Conservation (phyloP, 2,888 invertebrate species). For the Netelia fuscicornis region DNA sequence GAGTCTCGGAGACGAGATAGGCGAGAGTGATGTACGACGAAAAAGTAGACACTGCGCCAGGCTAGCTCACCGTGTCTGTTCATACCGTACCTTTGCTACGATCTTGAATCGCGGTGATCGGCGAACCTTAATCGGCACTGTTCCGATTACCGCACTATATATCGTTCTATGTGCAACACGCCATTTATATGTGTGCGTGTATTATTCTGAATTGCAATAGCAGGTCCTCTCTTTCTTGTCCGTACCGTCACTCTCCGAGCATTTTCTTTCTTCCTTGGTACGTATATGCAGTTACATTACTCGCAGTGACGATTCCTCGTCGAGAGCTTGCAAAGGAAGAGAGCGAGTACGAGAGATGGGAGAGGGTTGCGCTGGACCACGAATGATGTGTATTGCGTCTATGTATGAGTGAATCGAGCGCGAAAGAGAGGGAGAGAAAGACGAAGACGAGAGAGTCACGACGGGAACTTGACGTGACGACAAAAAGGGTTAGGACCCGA, state of each 20-base stretch:
- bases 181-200: conserved; percentile 51
- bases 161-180: conserved; percentile 9
- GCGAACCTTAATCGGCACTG: conserved; percentile 75
- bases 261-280: conserved; percentile 39
- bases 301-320: conserved; percentile 33
- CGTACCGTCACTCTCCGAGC: conserved; percentile 41
- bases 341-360: conserved; percentile 23
- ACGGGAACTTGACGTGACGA: conserved; percentile 70
- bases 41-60: conserved; percentile 66
- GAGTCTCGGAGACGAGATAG: conserved; percentile 64
- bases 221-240: conserved; percentile 51
- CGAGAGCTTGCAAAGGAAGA: conserved; percentile 18
- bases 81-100: conserved; percentile 58
- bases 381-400: conserved; percentile 16
- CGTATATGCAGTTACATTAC: conserved; percentile 21
- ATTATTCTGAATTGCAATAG: conserved; percentile 46
- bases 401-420: background rate
- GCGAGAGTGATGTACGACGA: conserved; percentile 70
- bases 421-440: conserved; percentile 65
- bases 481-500: conserved; percentile 81
- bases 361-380: conserved; percentile 9
- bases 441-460: conserved; percentile 63
- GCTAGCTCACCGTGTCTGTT: background rate
- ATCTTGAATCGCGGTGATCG: conserved; percentile 55
- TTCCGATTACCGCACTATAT: conserved; percentile 71